Base-by-base conservation (phyloP, 2,113 vertebrate genomes). In the Petroica traversi region DNA sequence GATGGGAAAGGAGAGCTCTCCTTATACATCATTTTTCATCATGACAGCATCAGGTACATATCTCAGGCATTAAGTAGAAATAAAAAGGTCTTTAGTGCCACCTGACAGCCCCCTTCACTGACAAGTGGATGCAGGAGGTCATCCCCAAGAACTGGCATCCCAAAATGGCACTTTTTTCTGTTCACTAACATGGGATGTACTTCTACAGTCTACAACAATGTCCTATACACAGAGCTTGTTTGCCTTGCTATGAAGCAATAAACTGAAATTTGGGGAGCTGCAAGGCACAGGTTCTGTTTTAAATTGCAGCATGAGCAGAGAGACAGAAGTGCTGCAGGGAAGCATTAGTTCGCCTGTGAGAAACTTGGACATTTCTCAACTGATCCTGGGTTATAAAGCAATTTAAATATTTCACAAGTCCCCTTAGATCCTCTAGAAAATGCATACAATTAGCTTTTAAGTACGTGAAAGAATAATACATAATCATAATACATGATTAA, bases 381-480 rank as follows among this genome's bases (percentile, higher is more conserved):
- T 61, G 48, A 71, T 81, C 55, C 43, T 45, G 40, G 23, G 14
- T 51, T 86, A 57, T 64, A 90, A 86, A 20, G 68, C 24, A 85
- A 86, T 74, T 77, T 86, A 78, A 95, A 59, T 80, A 58, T 93
- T 95, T 92, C 88, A 81, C 48, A 90, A 95, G 63, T 64, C 31
- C 54, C 23, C 58, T 76, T 25, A 71, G 59, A 84, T 80, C 78
- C 85, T 59, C 77, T 93, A 31, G 55, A 94, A 96, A 96, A 93
- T 57, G 31, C 23, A 54, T 88, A 34, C 59, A 78, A 94, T 94
- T 94, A 92, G 25, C 48, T 93, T 95, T 93, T 90, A 93, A 94
- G 82, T 71, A 83, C 76, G 55, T 96, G 82, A 88, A 92, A 96
- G 71, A 84, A 69, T 76, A 69, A 55, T 36, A 55, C 31, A 76